Base-by-base conservation (phyloP, 2,888 invertebrate genomes). In the Dasysyrphus tricinctus region DNA sequence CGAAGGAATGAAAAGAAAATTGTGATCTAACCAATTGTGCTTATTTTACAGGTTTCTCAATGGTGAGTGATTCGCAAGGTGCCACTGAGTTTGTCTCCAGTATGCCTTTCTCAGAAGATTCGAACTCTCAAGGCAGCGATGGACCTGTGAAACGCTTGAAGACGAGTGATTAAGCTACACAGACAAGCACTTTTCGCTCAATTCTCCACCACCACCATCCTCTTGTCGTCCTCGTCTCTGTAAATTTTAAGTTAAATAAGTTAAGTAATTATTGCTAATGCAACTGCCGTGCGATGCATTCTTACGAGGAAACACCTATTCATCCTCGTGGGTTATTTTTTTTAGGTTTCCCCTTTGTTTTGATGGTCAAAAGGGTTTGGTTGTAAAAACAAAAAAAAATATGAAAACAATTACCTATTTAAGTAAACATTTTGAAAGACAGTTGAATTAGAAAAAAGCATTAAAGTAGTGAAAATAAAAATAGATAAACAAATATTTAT, bases 11-110 rank as follows among this genome's bases (percentile, higher is more conserved):
- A 67, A 37, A 19, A 51, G 11, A 49, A 37, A 8, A 29, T 16
- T 39, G 4, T 51, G 4, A 37, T 11, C 16, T n/a, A 69, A 24
- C 34, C 24, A 76, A 63, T 56, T 73, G 69, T 80, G 19, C 76
- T 88, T 88, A 88, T 57, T 19, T 93, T 93, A 11, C 92, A 97
- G 97, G 97, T 94, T 97, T 97, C 92, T 97, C 97, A 19, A 96
- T 97, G 88, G 97, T 97, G 8, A 97, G 97, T 91, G 97, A 97
- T 92, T 97, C 97, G 1, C 97, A 97, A 93, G 97, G 97, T 16
- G 95, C 97, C 2, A 96, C 96, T 37, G 97, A 97, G 88, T 96
- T 96, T 90, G 96, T 96, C 80, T 96, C 97, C n/a, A 96, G 96
- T 90, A 95, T 97, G 94, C 96, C 96, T 88, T 97, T 97, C 92